Conservation (phyloP, 1,140 invertebrate genomes). For the Drosophila equinoxialis region DNA sequence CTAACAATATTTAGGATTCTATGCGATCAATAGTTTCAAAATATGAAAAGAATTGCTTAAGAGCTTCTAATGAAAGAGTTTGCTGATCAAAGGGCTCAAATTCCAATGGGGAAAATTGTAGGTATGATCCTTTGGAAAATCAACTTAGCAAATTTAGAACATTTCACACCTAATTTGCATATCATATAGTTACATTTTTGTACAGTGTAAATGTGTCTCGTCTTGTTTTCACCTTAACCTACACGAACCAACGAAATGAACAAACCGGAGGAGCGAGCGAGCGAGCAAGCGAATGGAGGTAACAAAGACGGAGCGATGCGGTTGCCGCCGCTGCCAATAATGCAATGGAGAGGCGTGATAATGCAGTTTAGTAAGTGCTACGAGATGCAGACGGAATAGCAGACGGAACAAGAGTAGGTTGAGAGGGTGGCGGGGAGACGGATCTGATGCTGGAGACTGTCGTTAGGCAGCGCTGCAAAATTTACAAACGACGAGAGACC, state of each 20-base stretch:
- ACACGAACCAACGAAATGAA: slow-evolving; percentile 37
- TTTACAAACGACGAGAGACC: slow-evolving; percentile 29
- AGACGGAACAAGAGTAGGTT: background rate
- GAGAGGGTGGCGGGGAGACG: background rate
- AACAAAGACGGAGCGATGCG: slow-evolving; percentile 5
- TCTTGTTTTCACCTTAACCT: slow-evolving; percentile 77
- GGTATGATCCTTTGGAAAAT: too few relatives aligned
- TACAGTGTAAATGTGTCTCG: slow-evolving; percentile 15
- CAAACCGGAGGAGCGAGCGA: slow-evolving; percentile 18
- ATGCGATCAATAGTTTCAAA: too few relatives aligned
- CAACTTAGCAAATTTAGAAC: background rate
- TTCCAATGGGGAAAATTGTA: too few relatives aligned
- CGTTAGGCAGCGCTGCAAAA: slow-evolving; percentile 52
- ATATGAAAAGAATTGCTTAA: too few relatives aligned
- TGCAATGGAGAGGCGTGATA: slow-evolving; percentile 79
- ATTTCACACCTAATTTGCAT: background rate
- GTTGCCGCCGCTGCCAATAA: slow-evolving; percentile 70
- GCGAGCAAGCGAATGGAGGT: slow-evolving; percentile 16
- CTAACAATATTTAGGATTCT: too few relatives aligned
- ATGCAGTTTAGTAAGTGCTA: slow-evolving; percentile 79
- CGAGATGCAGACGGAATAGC: slow-evolving; percentile 11
- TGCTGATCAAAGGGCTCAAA: too few relatives aligned
- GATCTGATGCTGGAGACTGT: slow-evolving; percentile 41
- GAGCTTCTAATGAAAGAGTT: too few relatives aligned
- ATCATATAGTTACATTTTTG: background rate